A percentile compares a stretch with the other conserved stretches of the same genome.
Conservation (phyloP, 1,140 invertebrate species). For the Pachypeltis micranthus region DNA sequence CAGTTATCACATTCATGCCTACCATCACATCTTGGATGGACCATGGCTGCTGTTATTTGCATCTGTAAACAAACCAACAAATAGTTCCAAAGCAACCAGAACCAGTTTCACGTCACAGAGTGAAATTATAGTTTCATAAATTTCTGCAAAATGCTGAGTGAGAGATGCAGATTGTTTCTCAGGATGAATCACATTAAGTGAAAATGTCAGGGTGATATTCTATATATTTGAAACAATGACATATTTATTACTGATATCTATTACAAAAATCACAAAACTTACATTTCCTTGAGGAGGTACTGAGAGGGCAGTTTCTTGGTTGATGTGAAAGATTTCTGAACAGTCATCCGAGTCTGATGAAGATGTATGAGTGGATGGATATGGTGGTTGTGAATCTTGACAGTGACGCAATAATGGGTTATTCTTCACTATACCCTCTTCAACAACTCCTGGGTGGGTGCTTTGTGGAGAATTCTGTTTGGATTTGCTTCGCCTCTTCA, state of each 20-base stretch:
- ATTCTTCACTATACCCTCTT: constrained; percentile 56
- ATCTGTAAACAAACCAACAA: no score
- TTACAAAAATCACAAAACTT: no score
- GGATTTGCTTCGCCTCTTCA: constrained; percentile 33
- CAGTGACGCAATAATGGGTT: constrained; percentile 49
- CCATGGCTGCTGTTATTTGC: constrained; percentile 51
- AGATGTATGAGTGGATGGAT: constrained; percentile 21
- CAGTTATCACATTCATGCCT: constrained; percentile 29
- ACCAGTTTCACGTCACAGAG: no score
- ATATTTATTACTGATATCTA: no score
- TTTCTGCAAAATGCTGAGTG: no score
- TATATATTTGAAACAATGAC: no score
- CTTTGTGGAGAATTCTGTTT: constrained; percentile 9
- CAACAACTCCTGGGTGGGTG: constrained; percentile 26
- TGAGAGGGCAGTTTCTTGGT: constrained; percentile 6
- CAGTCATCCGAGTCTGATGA: constrained; percentile 25
- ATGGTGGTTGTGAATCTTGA: constrained; percentile 21
- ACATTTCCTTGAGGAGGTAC: no score
- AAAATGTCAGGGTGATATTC: no score
- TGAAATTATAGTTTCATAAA: no score
- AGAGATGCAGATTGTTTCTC: no score
- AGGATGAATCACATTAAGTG: no score
- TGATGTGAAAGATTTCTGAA: constrained; percentile 9
- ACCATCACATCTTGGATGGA: constrained; percentile 42
- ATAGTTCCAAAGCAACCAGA: no score